These are phyloP conservation scores for Nesoenas mayeri DNA, from an alignment of 2,113 vertebrate species.

Conservation along the genomic window DNA sequence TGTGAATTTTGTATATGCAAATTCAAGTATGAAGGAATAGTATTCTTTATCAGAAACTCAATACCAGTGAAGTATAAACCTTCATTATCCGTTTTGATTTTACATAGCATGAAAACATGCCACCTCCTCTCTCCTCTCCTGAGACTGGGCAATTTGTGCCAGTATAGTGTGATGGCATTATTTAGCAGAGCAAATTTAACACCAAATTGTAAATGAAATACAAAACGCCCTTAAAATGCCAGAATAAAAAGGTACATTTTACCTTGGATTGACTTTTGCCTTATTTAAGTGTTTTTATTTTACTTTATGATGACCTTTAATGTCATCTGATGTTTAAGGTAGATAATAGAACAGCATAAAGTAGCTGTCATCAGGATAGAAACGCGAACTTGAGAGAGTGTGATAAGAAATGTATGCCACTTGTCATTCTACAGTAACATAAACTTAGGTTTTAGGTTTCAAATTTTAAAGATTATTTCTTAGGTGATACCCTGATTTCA, in stretches of 20 bases:
- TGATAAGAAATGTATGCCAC: not conserved
- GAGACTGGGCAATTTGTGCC: not conserved
- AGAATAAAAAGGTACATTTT: not conserved
- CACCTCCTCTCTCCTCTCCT: not conserved
- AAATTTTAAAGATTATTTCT: not conserved
- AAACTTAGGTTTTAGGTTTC: not conserved
- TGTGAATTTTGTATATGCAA: not conserved
- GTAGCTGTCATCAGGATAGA: not conserved
- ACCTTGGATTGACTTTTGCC: slow-evolving; percentile 19
- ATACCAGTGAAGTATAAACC: not conserved
- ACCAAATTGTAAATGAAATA: not conserved
- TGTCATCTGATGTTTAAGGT: not conserved
- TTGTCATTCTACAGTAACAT: not conserved
- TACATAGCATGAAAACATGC: not conserved
- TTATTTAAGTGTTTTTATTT: slow-evolving; percentile 43
- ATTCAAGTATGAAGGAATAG: not conserved
- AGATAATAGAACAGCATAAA: not conserved
- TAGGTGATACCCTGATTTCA: not conserved
- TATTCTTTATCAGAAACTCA: not conserved
- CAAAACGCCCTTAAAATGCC: not conserved
- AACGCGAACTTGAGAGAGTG: not conserved
- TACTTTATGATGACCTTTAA: not conserved
- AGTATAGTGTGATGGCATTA: not conserved
- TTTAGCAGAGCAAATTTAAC: slow-evolving; percentile 9
- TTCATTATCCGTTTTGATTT: slow-evolving; percentile 14